Evolutionary conservation across 2,797 vertebrate species (phyloP), one percentile per base, ranked within the genome.

Genomic region (Valencia hispanica): DNA sequence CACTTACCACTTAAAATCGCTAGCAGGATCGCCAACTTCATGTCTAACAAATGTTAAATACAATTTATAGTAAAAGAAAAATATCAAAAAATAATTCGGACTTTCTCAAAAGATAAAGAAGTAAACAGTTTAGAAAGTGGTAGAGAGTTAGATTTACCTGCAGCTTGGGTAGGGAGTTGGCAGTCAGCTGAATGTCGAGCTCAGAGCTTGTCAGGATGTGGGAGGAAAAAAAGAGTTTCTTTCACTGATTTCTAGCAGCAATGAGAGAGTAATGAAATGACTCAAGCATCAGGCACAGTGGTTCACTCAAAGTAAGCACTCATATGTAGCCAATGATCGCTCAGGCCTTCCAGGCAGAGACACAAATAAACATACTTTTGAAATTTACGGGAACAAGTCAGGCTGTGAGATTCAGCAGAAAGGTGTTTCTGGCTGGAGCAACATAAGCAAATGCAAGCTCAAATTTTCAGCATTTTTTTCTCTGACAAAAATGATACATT

Each of bases 1-100:
- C 0, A n/a, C 89, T 90, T 77, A 93, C 91, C 94, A 76, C 84
- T 87, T 79, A 94, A 55, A 72, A 93, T 55, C 5, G 76, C 79
- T 79, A 91, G 71, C 32, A 93, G 59, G 36, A 94, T 82, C 63
- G 92, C 51, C 77, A 79, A 55, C 72, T 65, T 88, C 93, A 94
- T 95, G 32, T 78, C 87, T 90, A 20, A 61, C 39, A 83, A 75
- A 79, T 65, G 14, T 48, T 47, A 34, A 48, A 55, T 68, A 32
- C 6, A 41, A 41, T 43, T 43, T 22, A 0, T 15, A 53, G 22
- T 18, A 59, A 6, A 30, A 73, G 17, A 41, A 30, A 47, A 0
- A 36, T 22, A 41, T 22, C 8, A 15, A 61, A 18, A 15, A 69
- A 7, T 34, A 14, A 0, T 41, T 27, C 8, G 25, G 43, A 45